Evolutionary conservation across 2,888 invertebrate genomes (phyloP), one percentile per base, ranked within the genome.

Genomic region (Salpingus planirostris): DNA sequence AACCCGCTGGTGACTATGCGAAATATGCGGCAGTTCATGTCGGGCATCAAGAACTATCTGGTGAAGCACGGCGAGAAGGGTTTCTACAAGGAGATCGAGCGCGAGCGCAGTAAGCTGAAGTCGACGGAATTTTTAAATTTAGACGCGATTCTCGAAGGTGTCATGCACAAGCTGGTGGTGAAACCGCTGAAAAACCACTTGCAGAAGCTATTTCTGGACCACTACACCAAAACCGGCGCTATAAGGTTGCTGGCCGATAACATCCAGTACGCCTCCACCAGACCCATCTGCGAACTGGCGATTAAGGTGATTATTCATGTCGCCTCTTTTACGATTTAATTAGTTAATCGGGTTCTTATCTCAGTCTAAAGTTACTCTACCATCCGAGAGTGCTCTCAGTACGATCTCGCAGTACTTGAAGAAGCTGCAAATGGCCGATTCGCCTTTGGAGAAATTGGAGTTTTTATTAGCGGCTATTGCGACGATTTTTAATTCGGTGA

Each of bases 11-110:
- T 72, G 52, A 86, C 86, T 42, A 87, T 88, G 87, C 73, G 87
- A 38, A 88, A 88, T 55, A 87, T 93, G 71, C 76, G 95, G 1
- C 93, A 95, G 63, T 97, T 96, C 60, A 93, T 96, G 89, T 93
- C 89, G 10, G 96, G 95, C 33, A 95, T 97, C 82, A 96, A 96
- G 65, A 97, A 97, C 65, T 97, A 95, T 64, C 71, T 96, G 38
- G 88, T 95, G 15, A 93, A 93, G 55, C 91, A 93, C 53, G 95
- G 95, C 11, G 95, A 96, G 60, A 80, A 86, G 40, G 88, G 88
- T 49, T 87, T 96, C 59, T 89, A 90, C 57, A 82, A 81, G 49
- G 82, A 93, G 60, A 89, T 96, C 25, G 89, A 92, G 62, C 76
- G 80, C 51, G 89, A 90, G 60, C 70, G 88, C 43, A 72, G 76